phyloP scores from a whole-genome alignment of 2,797 vertebrate species.

The Lagodon rhomboides region DNA sequence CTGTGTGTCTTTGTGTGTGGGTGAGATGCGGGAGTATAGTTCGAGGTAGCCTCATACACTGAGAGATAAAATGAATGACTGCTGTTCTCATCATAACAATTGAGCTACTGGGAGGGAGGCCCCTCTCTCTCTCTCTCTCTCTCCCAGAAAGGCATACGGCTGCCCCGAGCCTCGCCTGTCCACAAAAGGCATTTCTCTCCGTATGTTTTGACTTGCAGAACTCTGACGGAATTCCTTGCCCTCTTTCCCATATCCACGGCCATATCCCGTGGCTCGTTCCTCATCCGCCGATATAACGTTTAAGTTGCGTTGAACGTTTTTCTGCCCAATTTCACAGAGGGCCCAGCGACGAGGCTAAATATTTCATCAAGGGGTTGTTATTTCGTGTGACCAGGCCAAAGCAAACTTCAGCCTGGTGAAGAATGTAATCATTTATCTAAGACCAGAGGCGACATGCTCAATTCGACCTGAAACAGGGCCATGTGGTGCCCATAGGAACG shows the following conservation, averaged over 20 bases:
- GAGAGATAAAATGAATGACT: conserved; percentile 75
- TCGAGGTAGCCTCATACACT: conserved; percentile 50
- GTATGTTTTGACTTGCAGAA: conserved; percentile 50
- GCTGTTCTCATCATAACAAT: conserved; percentile 74
- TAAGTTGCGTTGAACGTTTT: conserved; percentile 70
- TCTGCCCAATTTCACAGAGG: conserved; percentile 77
- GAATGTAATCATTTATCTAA: conserved; percentile 86
- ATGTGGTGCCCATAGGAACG: conserved; percentile 67
- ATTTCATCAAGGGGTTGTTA: conserved; percentile 78
- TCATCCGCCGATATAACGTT: conserved; percentile 55
- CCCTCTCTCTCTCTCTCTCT: conserved; percentile 24
- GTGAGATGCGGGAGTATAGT: conserved; percentile 57
- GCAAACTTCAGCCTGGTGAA: conserved; percentile 79
- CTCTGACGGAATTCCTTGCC: conserved; percentile 73
- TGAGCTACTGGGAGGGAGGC: conserved; percentile 63
- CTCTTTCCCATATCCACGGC: conserved; percentile 77
- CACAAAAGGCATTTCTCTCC: conserved; percentile 70
- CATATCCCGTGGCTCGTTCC: conserved; percentile 49
- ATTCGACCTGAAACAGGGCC: conserved; percentile 81
- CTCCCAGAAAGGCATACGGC: conserved; percentile 41
- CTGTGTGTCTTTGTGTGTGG: conserved; percentile 19
- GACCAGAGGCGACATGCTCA: conserved; percentile 78
- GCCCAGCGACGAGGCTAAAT: conserved; percentile 71
- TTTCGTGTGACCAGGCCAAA: conserved; percentile 79
- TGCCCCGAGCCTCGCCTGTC: conserved; percentile 55